A percentile compares a stretch with the other conserved stretches of the same genome.
These are phyloP conservation scores for Hemicordylus capensis DNA, from an alignment of 2,113 vertebrate species.

Conservation along the genomic window DNA sequence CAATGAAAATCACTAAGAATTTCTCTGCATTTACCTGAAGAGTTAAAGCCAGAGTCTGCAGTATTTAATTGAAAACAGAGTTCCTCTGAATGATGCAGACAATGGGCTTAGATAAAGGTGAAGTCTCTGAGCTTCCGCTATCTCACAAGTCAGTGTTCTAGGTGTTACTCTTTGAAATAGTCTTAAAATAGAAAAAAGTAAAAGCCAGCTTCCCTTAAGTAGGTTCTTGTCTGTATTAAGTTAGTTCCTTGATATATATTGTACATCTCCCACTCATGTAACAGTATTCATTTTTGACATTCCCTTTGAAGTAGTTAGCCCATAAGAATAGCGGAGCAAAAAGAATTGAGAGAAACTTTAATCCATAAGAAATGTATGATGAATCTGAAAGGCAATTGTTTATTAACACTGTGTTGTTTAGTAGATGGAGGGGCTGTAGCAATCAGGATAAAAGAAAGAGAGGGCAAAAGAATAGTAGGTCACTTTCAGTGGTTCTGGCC, in stretches of 20 bases:
- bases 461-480: not conserved
- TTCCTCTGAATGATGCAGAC: not conserved
- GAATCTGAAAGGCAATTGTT: constrained; percentile 10
- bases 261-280: not conserved
- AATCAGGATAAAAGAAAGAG: not conserved
- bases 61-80: not conserved
- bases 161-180: not conserved
- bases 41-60: not conserved
- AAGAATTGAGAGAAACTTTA: not conserved
- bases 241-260: constrained; percentile 12
- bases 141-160: constrained; percentile 7
- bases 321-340: constrained; percentile 12
- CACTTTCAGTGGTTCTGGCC: not conserved
- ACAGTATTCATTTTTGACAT: constrained; percentile 18
- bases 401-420: not conserved
- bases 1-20: not conserved
- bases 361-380: constrained; percentile 18
- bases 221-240: not conserved
- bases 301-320: constrained; percentile 30
- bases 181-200: not conserved
- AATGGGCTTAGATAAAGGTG: not conserved
- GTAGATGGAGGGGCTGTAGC: not conserved
- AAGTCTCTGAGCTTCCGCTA: not conserved
- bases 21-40: not conserved
- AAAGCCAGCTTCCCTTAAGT: constrained; percentile 12